Base-by-base conservation (phyloP, 2,888 invertebrate species). In the Psylliodes chrysocephalus region DNA sequence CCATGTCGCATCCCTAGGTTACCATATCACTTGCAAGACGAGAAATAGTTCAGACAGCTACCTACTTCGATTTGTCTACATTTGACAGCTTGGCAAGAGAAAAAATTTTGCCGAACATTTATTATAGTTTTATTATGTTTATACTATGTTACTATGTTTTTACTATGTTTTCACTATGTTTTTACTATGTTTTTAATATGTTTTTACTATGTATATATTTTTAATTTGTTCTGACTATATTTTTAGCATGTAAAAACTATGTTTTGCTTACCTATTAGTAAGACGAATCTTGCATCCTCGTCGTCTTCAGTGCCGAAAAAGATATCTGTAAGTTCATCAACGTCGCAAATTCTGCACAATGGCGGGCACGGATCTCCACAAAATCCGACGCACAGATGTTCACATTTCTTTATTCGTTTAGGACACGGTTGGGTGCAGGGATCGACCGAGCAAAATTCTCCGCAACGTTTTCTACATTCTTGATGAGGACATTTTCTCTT, bases 351-450 rank as follows among this genome's bases (percentile, higher is more conserved):
- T 18, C 72, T 53, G 60, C 78, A 78, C 51, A 74, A 61, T 5
- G 54, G 59, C 12, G 77, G 77, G 56, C 78, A 78, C 7, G 84
- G 84, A 78, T 92, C 91, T n/a, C 90, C 90, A 81, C 91, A 92
- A 53, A 90, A 84, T 10, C 91, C 90, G 75, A 88, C 84, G 80
- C 91, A 90, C n/a, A 76, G 75, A 81, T 91, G 90, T 0, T 83
- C 82, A 81, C 91, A 91, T 33, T 71, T 52, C 15, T 15, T 15
- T 14, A 42, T 57, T 61, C 70, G 74, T 60, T 70, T 74, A 12
- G 52, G 10, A 74, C 87, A 87, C 6, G 82, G 79, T 75, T 78
- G 73, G 14, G 64, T 67, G 77, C 88, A 87, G 8, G 86, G 83
- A 35, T 75, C 67, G 2, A 83, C 80, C 55, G 75, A 57, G 77